Conservation (phyloP, 2,888 invertebrate species). For the Neuroscelio doddi region DNA sequence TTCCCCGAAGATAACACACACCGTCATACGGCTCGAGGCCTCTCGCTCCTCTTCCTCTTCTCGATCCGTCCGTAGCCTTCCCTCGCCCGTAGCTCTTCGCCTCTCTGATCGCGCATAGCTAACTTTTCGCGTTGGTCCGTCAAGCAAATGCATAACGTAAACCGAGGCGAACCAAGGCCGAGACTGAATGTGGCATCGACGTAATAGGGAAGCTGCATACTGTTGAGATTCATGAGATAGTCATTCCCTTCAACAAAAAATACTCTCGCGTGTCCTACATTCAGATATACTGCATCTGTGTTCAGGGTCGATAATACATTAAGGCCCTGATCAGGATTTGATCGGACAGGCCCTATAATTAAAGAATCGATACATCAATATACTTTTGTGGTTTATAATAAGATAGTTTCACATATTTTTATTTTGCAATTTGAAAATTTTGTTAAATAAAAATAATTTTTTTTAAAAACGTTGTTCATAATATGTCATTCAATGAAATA, state of each 20-base stretch:
- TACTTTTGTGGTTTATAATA: too few relatives aligned
- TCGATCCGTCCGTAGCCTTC: slow-evolving; percentile 28
- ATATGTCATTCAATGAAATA: too few relatives aligned
- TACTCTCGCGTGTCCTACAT: too few relatives aligned
- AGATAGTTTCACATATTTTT: too few relatives aligned
- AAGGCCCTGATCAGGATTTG: too few relatives aligned
- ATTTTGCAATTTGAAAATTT: too few relatives aligned
- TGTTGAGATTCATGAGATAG: slow-evolving; percentile 25
- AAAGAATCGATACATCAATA: too few relatives aligned
- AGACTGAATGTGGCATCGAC: slow-evolving; percentile 6
- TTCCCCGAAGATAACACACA: slow-evolving; percentile 44
- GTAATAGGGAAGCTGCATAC: slow-evolving; percentile 31
- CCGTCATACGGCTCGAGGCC: slow-evolving; percentile 38
- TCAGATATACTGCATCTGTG: too few relatives aligned
- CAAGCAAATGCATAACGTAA: slow-evolving; percentile 39
- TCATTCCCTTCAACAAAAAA: slow-evolving; percentile 25
- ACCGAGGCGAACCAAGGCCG: slow-evolving; percentile 34
- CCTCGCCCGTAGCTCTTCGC: slow-evolving; percentile 21
- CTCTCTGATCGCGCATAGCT: slow-evolving; percentile 42
- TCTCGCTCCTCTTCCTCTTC: slow-evolving; percentile 13
- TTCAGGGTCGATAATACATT: too few relatives aligned
- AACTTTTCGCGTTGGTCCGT: slow-evolving; percentile 46
- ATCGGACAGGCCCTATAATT: too few relatives aligned
- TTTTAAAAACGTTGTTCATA: too few relatives aligned
- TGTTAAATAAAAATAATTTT: too few relatives aligned